These are phyloP conservation scores for Bombus consobrinus DNA, from an alignment of 1,140 invertebrate species.

Conservation along the genomic window DNA sequence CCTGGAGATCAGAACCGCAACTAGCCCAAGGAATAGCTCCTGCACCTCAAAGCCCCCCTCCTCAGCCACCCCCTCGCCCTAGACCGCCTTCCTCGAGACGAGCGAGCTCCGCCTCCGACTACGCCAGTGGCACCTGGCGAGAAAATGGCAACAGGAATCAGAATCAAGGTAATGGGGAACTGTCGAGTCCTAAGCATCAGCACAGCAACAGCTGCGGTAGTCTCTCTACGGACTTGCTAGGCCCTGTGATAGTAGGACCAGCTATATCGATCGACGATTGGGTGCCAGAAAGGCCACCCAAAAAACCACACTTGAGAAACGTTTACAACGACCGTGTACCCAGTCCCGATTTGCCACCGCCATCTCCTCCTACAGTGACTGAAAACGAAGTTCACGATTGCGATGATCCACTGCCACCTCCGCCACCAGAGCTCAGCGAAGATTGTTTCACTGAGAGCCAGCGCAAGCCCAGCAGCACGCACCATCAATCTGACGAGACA, in stretches of 20 bases:
- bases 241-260: conserved; percentile 86
- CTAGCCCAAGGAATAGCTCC: conserved; percentile 77
- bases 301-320: conserved; percentile 88
- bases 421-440: conserved; percentile 84
- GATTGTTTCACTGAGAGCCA: conserved; percentile 62
- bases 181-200: conserved; percentile 81
- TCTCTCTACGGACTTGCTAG: conserved; percentile 84
- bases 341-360: conserved; percentile 89
- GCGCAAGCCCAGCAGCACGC: conserved; percentile 40
- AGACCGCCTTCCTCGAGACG: conserved; percentile 84
- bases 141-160: conserved; percentile 68
- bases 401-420: conserved; percentile 89
- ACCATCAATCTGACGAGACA: conserved; percentile 49
- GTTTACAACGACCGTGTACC: conserved; percentile 84
- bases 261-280: conserved; percentile 87
- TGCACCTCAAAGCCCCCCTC: conserved; percentile 80
- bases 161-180: conserved; percentile 60
- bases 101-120: conserved; percentile 88
- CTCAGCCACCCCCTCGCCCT: conserved; percentile 84
- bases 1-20: conserved; percentile 86
- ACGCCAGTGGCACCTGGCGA: conserved; percentile 82
- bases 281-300: conserved; percentile 88
- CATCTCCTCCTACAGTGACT: conserved; percentile 85
- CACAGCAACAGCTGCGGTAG: conserved; percentile 86
- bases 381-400: conserved; percentile 86